Base-by-base conservation (phyloP, 2,113 vertebrate genomes). In the Uria aalge region DNA sequence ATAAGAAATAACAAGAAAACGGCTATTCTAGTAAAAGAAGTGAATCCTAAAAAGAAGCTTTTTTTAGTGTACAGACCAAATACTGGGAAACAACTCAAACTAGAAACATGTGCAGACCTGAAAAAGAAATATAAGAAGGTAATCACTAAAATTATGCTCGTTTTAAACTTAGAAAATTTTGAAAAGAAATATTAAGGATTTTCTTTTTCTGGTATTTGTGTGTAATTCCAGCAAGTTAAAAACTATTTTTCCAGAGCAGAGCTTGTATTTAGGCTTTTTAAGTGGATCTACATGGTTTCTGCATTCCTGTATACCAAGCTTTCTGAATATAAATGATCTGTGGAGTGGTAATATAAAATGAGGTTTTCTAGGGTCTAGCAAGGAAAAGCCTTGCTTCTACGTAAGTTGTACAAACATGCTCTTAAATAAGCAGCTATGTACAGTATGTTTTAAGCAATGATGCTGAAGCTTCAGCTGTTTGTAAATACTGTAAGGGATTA, bases 101-200 rank as follows among this genome's bases (percentile, higher is more conserved):
- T 99, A 96, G 99, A 99, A 98, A 99, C 98, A 4, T 99, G 99
- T 56, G 85, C 97, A 52, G 99, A 99, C 96, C 98, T 99, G 86
- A 99, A 99, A 97, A 99, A 99, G 98, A 99, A 99, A 97, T 99
- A 99, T 36, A 99, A 99, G 95, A 99, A 99, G 99, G 99, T 99
- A 91, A 88, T 13, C 2, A 23, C 43, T 72, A 11, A 83, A 89
- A 14, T 57, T 5, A 63, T 26, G 3, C 15, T 57, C 68, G 5
- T 50, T 52, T 81, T 56, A 62, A 94, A 29, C 17, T 67, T 45
- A 2, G 4, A 36, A 15, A 52, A 85, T 3, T 2, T 4, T 9
- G 5, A 32, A 62, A 74, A 64, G 0, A n/a, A 41, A n/a, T 34
- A 4, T 3, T 3, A 23, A 48, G 14, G 14, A 12, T 34, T 92